phyloP scores from a whole-genome alignment of 2,113 vertebrate genomes.

The Chionis minor region DNA sequence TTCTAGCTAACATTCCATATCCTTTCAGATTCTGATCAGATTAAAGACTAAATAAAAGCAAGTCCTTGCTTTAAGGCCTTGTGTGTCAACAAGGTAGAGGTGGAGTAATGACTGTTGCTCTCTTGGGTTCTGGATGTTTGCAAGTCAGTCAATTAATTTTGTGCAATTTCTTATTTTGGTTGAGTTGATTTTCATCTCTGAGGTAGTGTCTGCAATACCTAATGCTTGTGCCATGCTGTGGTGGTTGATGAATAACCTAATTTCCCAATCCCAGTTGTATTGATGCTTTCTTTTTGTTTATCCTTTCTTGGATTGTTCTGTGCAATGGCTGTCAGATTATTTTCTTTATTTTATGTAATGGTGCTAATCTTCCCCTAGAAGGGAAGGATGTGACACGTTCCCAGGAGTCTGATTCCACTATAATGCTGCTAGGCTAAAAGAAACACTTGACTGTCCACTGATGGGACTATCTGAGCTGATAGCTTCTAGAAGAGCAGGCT shows the following conservation, averaged over 20 bases:
- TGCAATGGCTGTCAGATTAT: background rate
- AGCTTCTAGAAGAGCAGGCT: background rate
- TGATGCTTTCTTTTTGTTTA: background rate
- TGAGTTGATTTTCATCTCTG: background rate
- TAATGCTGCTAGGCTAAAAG: background rate
- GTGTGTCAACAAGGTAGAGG: background rate
- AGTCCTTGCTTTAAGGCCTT: background rate
- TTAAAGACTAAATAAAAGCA: background rate
- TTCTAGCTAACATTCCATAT: background rate
- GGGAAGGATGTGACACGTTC: background rate
- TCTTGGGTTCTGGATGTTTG: background rate
- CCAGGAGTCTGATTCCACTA: fast-evolving
- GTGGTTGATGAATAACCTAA: background rate
- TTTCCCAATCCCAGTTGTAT: background rate
- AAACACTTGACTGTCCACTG: background rate
- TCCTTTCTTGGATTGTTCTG: background rate
- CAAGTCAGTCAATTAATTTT: background rate
- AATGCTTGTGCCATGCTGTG: background rate
- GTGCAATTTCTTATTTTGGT: background rate
- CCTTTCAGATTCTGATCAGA: background rate
- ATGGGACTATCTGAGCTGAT: background rate
- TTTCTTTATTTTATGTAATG: background rate
- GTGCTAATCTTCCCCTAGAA: background rate
- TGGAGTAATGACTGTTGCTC: background rate
- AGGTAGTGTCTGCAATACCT: background rate